phyloP scores from a whole-genome alignment of 2,797 vertebrate species.

The Enoplosus armatus region DNA sequence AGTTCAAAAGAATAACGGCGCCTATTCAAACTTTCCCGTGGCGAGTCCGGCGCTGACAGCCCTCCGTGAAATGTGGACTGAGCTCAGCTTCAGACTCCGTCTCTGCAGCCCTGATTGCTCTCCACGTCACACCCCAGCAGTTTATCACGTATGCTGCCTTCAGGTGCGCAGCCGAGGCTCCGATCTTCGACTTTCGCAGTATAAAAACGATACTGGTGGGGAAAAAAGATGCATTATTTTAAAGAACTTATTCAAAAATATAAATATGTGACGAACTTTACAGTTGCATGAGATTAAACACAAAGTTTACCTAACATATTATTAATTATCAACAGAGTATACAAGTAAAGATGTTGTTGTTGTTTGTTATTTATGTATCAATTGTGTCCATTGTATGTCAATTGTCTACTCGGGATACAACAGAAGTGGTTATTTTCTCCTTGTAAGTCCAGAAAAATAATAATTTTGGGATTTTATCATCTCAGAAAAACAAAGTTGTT shows the following conservation, averaged over 20 bases:
- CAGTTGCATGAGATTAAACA: not conserved
- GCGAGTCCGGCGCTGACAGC: not conserved
- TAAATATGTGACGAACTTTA: not conserved
- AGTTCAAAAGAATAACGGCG: not conserved
- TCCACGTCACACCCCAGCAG: conserved; percentile 70
- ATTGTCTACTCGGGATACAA: not conserved
- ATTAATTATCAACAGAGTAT: not conserved
- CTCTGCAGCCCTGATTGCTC: conserved; percentile 47
- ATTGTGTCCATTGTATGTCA: not conserved
- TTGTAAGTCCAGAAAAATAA: not conserved
- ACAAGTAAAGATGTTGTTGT: too few relatives aligned
- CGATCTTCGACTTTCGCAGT: fast-evolving
- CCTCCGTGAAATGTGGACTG: conserved; percentile 25
- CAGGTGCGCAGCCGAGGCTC: conserved; percentile 24
- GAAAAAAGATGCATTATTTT: not conserved
- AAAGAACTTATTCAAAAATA: not conserved
- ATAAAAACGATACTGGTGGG: not conserved
- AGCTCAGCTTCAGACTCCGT: conserved; percentile 14
- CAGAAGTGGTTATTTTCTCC: not conserved
- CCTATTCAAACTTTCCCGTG: not conserved
- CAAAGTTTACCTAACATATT: not conserved
- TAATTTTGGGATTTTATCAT: not conserved
- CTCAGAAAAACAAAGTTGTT: not conserved
- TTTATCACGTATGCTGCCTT: conserved; percentile 63
- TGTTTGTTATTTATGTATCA: not conserved